Percentiles rank a stretch among this genome's conserved stretches.
These are phyloP conservation scores for Hydroisotoma schaefferi DNA, from an alignment of 2,888 invertebrate genomes.

Conservation along the genomic window DNA sequence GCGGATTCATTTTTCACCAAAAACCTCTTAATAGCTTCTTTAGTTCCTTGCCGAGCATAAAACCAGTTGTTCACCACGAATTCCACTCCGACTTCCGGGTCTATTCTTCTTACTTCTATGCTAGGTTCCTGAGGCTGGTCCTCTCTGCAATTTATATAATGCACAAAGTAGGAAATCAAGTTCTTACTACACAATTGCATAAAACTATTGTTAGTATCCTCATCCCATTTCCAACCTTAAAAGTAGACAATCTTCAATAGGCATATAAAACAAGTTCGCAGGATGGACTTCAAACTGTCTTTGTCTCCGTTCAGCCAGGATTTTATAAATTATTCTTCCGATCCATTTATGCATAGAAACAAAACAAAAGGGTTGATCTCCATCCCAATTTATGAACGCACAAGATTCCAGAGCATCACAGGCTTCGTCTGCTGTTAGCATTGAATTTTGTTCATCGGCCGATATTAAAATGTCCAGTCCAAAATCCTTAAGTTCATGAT, in stretches of 20 bases:
- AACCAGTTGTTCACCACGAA: conserved; percentile 24
- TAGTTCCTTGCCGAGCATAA: conserved; percentile 1
- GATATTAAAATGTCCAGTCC: conserved; percentile 15
- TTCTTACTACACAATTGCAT: too few relatives aligned
- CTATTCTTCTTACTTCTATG: conserved; percentile 6
- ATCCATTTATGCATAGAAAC: conserved; percentile 13
- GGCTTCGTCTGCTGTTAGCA: conserved; percentile 8
- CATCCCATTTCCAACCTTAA: too few relatives aligned
- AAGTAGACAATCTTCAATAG: conserved; percentile 9
- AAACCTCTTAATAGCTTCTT: not conserved
- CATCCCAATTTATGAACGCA: conserved; percentile 22
- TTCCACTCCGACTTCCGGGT: conserved; percentile 9
- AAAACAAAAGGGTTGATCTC: conserved; percentile 5
- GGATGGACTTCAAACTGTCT: conserved; percentile 27
- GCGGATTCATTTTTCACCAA: conserved; percentile 14
- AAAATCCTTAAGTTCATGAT: too few relatives aligned
- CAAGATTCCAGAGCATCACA: conserved; percentile 4
- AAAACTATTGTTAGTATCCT: too few relatives aligned
- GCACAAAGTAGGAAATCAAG: too few relatives aligned
- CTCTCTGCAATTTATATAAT: too few relatives aligned
- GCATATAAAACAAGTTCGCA: conserved; percentile 22
- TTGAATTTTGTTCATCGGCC: conserved; percentile 10
- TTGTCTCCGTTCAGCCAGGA: conserved; percentile 17
- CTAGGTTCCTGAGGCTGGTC: not conserved
- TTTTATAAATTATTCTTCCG: conserved; percentile 15